phyloP scores from a whole-genome alignment of 1,140 invertebrate genomes.

The Gryon sp. region DNA sequence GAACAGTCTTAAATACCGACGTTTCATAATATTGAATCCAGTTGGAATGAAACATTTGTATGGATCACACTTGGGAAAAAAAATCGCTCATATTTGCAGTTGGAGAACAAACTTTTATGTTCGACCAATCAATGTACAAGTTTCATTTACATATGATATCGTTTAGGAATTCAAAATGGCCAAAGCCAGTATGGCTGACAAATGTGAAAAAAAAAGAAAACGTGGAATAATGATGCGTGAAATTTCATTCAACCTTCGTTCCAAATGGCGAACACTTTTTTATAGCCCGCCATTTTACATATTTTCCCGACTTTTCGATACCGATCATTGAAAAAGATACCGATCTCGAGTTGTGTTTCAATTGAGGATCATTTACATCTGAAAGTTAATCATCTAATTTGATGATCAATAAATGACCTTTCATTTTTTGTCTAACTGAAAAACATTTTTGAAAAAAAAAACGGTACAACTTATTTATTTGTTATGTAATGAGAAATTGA shows the following conservation, averaged over 20 bases:
- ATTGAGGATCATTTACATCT: conserved; percentile 6
- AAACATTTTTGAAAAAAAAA: too few relatives aligned
- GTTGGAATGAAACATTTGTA: too few relatives aligned
- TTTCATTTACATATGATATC: too few relatives aligned
- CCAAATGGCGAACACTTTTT: conserved; percentile 40
- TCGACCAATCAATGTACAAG: too few relatives aligned
- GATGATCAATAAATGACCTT: conserved; percentile 17
- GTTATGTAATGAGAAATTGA: conserved; percentile 24
- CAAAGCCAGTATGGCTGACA: conserved; percentile 35
- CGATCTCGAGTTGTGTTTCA: neutral
- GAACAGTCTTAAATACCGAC: too few relatives aligned
- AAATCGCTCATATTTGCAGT: too few relatives aligned
- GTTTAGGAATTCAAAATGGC: conserved; percentile 43
- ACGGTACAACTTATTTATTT: conserved; percentile 17
- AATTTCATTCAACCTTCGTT: conserved; percentile 26
- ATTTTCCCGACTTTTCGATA: too few relatives aligned
- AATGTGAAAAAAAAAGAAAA: conserved; percentile 18
- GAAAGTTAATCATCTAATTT: neutral
- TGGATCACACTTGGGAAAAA: too few relatives aligned
- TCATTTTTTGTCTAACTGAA: conserved; percentile 4
- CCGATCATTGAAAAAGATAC: neutral
- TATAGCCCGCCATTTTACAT: too few relatives aligned
- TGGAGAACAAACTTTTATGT: too few relatives aligned
- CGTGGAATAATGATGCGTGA: conserved; percentile 35
- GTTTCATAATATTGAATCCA: too few relatives aligned